Base-by-base conservation (phyloP, 2,888 invertebrate species). In the Cerastis rubricosa region DNA sequence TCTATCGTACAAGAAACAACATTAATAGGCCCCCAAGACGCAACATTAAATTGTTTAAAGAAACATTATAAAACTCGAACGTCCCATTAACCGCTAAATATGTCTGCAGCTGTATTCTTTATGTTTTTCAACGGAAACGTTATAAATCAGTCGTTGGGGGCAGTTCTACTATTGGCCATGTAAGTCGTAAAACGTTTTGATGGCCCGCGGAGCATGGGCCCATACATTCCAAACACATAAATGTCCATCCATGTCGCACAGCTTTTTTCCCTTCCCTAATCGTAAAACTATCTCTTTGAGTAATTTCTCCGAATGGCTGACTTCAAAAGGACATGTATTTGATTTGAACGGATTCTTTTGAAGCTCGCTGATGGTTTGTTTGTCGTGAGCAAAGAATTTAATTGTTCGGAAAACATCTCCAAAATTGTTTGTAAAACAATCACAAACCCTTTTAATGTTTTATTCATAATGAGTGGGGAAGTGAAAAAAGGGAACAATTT, bases 71-170 rank as follows among this genome's bases (percentile, higher is more conserved):
- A 81, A 85, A 84, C 81, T 84, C 83, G 88, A 90, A 90, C 88
- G 90, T 89, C 88, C 92, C 90, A 91, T 93, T 91, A 91, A 91
- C 91, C 90, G 90, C 90, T 93, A 94, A 94, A 93, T 92, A 93
- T 94, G 94, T 94, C 94, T 91, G 90, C 94, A 95, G 94, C 94
- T 94, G 94, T 91, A 92, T 90, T 92, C 93, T 93, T 93, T 93
- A 94, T 92, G 93, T 92, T 92, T 92, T 93, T 93, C 93, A 92
- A 92, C 92, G 89, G 92, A 93, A 93, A 90, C 87, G 86, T 86
- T 90, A 92, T 95, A 95, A 95, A 95, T 95, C 95, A 93, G 91
- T 93, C 95, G 90, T 87, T 92, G 82, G 83, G 88, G 89, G 89
- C 90, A 90, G 90, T 91, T 92, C 91, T 90, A 88, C 92, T 91